Conservation (phyloP, 2,888 invertebrate genomes). For the Cephus pulcher region DNA sequence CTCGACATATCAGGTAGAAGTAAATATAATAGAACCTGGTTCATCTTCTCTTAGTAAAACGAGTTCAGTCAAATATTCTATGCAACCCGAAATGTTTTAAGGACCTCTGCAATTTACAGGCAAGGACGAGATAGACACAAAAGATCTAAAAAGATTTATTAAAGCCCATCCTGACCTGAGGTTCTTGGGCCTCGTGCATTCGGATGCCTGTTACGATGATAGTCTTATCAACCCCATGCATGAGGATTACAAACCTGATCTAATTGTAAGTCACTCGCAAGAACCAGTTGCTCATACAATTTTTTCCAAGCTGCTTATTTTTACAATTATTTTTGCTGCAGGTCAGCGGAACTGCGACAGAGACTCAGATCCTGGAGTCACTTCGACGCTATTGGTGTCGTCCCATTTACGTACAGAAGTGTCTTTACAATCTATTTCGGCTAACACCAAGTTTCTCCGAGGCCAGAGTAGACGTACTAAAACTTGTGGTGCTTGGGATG, state of each 20-base stretch:
- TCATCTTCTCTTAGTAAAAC: background rate
- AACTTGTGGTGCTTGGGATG: slow-evolving; percentile 70
- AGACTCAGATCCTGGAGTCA: slow-evolving; percentile 71
- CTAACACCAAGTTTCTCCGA: slow-evolving; percentile 68
- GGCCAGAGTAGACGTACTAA: slow-evolving; percentile 74
- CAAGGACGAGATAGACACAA: slow-evolving; percentile 68
- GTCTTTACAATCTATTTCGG: slow-evolving; percentile 74
- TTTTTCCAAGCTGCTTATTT: background rate
- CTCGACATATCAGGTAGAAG: slow-evolving; percentile 74
- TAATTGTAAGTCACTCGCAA: slow-evolving; percentile 56
- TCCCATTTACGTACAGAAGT: slow-evolving; percentile 74
- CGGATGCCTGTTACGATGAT: slow-evolving; percentile 69
- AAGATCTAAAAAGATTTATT: slow-evolving; percentile 66
- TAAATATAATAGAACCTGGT: slow-evolving; percentile 5
- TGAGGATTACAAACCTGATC: slow-evolving; percentile 62
- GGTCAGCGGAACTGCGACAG: slow-evolving; percentile 71
- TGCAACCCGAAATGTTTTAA: background rate
- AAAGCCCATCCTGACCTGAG: slow-evolving; percentile 66
- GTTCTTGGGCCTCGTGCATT: slow-evolving; percentile 72
- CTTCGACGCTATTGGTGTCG: slow-evolving; percentile 71
- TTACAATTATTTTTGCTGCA: slow-evolving; percentile 31
- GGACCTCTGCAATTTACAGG: slow-evolving; percentile 53
- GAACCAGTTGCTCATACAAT: background rate
- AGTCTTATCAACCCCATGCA: slow-evolving; percentile 67
- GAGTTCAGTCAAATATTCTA: background rate